These are phyloP conservation scores for Enteromius afrohamiltoni DNA, from an alignment of 2,797 vertebrate species.

Conservation along the genomic window DNA sequence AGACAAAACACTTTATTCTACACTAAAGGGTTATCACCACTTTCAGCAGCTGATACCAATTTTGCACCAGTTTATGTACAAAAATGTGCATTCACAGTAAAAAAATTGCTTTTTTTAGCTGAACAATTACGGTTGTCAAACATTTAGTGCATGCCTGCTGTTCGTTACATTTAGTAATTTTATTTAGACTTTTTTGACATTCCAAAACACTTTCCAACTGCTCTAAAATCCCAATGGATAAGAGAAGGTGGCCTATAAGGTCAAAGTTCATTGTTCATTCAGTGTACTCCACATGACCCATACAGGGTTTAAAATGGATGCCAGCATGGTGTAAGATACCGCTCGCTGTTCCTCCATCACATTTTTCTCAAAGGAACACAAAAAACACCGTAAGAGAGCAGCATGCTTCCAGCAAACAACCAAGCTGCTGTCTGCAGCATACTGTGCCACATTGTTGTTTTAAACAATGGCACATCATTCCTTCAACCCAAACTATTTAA, in stretches of 20 bases:
- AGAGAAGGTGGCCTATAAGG: not conserved
- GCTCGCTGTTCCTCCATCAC: conserved; percentile 35
- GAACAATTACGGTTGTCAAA: not conserved
- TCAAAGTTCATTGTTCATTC: conserved; percentile 26
- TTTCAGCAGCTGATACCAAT: not conserved
- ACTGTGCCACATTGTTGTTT: conserved; percentile 25
- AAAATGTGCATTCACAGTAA: not conserved
- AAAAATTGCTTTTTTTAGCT: not conserved
- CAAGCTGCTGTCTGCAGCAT: conserved; percentile 4
- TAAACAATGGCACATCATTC: conserved; percentile 28
- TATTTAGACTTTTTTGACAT: not conserved
- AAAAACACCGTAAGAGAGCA: conserved; percentile 10
- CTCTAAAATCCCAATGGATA: not conserved
- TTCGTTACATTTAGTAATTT: not conserved
- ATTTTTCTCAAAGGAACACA: conserved; percentile 22
- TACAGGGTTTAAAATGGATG: conserved; percentile 25
- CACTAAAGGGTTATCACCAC: not conserved
- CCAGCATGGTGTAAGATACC: conserved; percentile 21
- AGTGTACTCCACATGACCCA: conserved; percentile 15
- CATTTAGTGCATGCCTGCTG: not conserved
- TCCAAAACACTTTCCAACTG: not conserved
- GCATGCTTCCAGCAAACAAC: conserved; percentile 30
- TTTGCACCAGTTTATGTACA: not conserved
- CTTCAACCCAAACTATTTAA: conserved; percentile 25
- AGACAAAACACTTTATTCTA: not conserved